phyloP scores from a whole-genome alignment of 2,113 vertebrate genomes.

The Chaenogobius annularis region DNA sequence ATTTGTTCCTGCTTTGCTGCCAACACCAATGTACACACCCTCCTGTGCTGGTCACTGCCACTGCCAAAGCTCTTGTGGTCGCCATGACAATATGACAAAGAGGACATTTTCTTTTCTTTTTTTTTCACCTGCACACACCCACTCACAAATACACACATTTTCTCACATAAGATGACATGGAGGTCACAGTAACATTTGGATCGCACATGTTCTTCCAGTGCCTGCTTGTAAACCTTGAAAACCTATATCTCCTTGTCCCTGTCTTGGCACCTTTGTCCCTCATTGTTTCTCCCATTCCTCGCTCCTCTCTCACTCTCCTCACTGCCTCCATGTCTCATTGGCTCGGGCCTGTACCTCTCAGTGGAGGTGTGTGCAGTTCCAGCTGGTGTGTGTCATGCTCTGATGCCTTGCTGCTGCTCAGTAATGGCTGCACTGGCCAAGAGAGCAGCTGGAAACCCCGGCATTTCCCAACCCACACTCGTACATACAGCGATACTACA shows the following conservation, averaged over 20 bases:
- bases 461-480: constrained; percentile 21
- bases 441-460: constrained; percentile 67
- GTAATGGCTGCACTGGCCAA: constrained; percentile 66
- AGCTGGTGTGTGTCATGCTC: constrained; percentile 74
- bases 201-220: neutral
- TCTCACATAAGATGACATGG: constrained; percentile 24
- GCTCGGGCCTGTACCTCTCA: constrained; percentile 53
- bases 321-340: constrained; percentile 51
- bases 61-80: constrained; percentile 31
- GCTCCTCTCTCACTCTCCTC: constrained; percentile 8
- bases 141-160: constrained; percentile 1
- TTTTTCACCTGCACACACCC: constrained; percentile 1
- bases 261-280: constrained; percentile 24
- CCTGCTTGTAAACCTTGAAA: constrained; percentile 40
- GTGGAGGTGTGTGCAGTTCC: constrained; percentile 61
- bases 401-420: constrained; percentile 58
- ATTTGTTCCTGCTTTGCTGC: neutral
- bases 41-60: constrained; percentile 5
- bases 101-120: constrained; percentile 12
- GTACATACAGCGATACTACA: constrained; percentile 6
- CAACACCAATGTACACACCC: neutral
- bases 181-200: constrained; percentile 30
- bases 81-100: constrained; percentile 44
- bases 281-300: constrained; percentile 14
- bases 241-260: constrained; percentile 28